Base-by-base conservation (phyloP, 2,797 vertebrate genomes). In the Gymnoscopelus braueri region DNA sequence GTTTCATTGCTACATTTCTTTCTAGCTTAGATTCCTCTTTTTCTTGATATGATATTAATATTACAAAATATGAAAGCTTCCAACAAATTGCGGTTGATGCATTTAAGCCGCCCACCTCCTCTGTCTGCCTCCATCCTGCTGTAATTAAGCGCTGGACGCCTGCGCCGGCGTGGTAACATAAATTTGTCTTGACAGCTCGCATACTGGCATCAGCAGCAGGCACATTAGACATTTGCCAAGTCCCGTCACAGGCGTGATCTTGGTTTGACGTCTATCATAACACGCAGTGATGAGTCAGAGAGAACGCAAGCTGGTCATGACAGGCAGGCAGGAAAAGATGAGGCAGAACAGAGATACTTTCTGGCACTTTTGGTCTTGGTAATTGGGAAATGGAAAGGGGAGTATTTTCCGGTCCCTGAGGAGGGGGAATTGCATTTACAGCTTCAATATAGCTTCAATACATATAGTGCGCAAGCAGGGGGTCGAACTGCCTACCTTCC, bases 161-260 rank as follows among this genome's bases (percentile, higher is more conserved):
- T 52, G 63, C 60, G 61, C 53, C 59, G 60, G n/a, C 26, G 24
- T 12, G 52, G 26, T 9, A 19, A 32, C 48, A 12, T 39, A 55
- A 69, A 60, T 69, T 10, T 54, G 60, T 59, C 15, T 35, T 56
- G 66, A 58, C 67, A 54, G 66, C 44, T 56, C 48, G 44, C 67
- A 23, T 56, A 48, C 12, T 26, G 61, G 4, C 23, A 23, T 51
- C 61, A 12, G 23, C 61, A 6, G 61, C 39, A 44, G 55, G 24
- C 51, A 35, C 48, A 44, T 53, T 54, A 60, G 14, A 48, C 63
- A 29, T 35, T 19, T 35, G 64, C 50, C 19, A n/a, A 32, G 26
- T 11, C 13, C 15, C 32, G 9, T 49, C 54, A 35, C 29, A 8
- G 3, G 32, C 51, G 19, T 49, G 57, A 66, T 65, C 12, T 24